Evolutionary conservation across 2,797 vertebrate genomes (phyloP).

Genomic region (Peromyscus eremicus): DNA sequence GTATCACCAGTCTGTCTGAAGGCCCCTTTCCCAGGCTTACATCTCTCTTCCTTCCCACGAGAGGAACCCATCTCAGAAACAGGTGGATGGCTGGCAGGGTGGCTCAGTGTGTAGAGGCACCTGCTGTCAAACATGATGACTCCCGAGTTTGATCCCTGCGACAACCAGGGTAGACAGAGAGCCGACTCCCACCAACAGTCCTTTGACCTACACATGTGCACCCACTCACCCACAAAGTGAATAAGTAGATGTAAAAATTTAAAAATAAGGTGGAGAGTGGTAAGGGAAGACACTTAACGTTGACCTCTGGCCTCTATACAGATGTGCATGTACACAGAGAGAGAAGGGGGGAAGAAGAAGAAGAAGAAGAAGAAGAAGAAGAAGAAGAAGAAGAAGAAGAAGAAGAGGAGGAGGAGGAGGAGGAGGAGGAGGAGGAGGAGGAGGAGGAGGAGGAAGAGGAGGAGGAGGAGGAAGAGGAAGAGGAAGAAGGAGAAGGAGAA

Average conservation of each 20-base stretch:
- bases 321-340: background rate
- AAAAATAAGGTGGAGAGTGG: background rate
- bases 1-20: accelerated
- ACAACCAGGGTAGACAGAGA: background rate
- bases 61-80: background rate
- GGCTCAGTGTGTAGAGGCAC: background rate
- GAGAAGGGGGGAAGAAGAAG: no score
- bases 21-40: accelerated
- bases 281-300: background rate
- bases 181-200: background rate
- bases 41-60: background rate
- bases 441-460: no score
- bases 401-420: no score
- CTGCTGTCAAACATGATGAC: no score
- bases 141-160: no score
- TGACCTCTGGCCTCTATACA: background rate
- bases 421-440: no score
- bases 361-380: no score
- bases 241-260: background rate
- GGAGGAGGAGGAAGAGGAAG: no score
- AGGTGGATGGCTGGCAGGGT: background rate
- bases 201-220: background rate
- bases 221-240: background rate
- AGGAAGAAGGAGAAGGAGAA: background rate
- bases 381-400: no score